Evolutionary conservation across 2,113 vertebrate species (phyloP), one percentile per base, ranked within the genome.

Genomic region (Bujurquina vittata): DNA sequence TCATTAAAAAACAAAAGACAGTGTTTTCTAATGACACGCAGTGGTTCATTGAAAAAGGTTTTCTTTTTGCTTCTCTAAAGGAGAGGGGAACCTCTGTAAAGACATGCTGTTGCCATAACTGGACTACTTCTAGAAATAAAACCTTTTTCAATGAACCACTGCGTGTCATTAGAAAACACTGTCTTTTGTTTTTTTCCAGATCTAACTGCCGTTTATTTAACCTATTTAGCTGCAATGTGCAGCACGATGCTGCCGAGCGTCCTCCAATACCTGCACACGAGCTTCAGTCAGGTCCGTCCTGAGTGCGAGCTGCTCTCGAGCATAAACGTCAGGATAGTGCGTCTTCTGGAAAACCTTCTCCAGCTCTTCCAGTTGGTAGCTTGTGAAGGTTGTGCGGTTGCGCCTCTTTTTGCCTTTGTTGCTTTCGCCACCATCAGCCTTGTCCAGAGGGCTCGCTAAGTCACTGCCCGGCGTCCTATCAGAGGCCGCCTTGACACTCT

Each of bases 341-440:
- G 98, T 99, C 96, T 99, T 99, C 95, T 99, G 98, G 93, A 99
- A 99, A 91, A 99, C 98, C 84, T 99, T 99, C 94, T 99, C 98
- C 95, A 99, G 95, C 93, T 99, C 98, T 84, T 99, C 98, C 90
- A 99, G 94, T 92, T 99, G 98, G 94, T 99, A 99, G 84, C 98
- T 99, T 0, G 98, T 99, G 94, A 99, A 99, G 89, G 98, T 99
- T n/a, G 98, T 99, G 62, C 98, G 96, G 93, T 99, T 99, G 82
- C 98, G 95, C 18, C 98, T 91, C 91, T 99, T 99, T 83, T 99
- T 99, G 91, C 98, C 98, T 89, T 99, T 99, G 96, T 98, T 99
- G 95, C 97, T 98, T 89, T 99, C 98, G 0, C 96, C 95, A 0
- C 96, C 96, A 52, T 99, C 98, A 0, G 94, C 89, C 92, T 99